Conservation (phyloP, 2,888 invertebrate species). For the Rhyacophila evoluta region DNA sequence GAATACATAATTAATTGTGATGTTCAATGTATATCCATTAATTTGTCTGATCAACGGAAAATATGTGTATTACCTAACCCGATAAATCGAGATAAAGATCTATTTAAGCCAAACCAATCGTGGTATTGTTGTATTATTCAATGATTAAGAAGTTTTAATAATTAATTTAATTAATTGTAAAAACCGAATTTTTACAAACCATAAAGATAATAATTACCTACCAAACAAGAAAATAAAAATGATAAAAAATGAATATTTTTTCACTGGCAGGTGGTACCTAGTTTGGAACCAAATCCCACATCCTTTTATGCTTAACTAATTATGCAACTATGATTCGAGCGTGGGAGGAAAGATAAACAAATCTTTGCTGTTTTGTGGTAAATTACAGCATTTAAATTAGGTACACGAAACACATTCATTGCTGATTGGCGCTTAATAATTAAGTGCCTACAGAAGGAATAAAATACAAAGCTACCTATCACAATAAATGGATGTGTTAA, state of each 20-base stretch:
- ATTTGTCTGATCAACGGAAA: too few relatives aligned
- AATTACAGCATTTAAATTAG: not conserved
- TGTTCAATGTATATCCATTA: too few relatives aligned
- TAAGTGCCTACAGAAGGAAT: not conserved
- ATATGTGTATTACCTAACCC: too few relatives aligned
- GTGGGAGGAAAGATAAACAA: constrained; percentile 22
- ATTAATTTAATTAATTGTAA: not conserved
- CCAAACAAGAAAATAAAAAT: not conserved
- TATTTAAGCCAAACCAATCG: too few relatives aligned
- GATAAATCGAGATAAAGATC: too few relatives aligned
- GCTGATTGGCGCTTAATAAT: not conserved
- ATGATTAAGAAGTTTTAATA: too few relatives aligned
- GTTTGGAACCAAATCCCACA: not conserved
- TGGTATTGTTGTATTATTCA: too few relatives aligned
- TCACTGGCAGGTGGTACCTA: not conserved
- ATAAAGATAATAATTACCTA: constrained; percentile 20
- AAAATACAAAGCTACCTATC: too few relatives aligned
- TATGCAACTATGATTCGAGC: constrained; percentile 10
- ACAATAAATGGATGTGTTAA: too few relatives aligned
- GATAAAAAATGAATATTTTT: not conserved
- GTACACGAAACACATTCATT: not conserved
- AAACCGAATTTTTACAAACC: not conserved
- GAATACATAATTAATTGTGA: too few relatives aligned
- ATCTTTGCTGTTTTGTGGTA: constrained; percentile 18
- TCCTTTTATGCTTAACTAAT: constrained; percentile 10